These are phyloP conservation scores for Callospermophilus lateralis DNA, from an alignment of 2,113 vertebrate genomes.

Conservation along the genomic window DNA sequence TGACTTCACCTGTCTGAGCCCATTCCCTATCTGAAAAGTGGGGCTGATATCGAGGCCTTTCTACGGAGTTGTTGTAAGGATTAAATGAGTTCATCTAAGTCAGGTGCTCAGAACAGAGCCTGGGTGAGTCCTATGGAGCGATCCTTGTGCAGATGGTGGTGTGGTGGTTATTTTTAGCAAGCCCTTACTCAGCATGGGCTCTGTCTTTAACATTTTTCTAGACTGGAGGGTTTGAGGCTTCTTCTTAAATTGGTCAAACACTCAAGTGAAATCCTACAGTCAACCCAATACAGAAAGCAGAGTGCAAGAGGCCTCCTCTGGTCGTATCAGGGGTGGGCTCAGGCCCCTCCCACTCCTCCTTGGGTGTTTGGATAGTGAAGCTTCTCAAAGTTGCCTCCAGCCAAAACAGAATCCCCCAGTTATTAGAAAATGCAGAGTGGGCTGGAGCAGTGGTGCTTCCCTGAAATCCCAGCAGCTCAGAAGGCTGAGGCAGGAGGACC, in stretches of 20 bases:
- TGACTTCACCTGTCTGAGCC: neutral
- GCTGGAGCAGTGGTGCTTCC: fast-evolving
- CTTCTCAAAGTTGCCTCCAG: neutral
- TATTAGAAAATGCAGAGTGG: neutral
- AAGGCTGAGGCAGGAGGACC: neutral
- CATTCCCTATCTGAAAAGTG: neutral
- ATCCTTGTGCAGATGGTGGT: neutral
- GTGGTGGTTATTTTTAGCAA: neutral
- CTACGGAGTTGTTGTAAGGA: neutral
- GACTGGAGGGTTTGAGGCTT: neutral
- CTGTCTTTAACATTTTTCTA: neutral
- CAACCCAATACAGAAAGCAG: neutral
- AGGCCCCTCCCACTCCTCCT: neutral
- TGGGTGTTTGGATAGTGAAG: too few relatives aligned
- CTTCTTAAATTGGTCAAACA: neutral
- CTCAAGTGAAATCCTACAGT: neutral
- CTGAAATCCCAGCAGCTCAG: neutral
- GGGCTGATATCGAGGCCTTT: neutral
- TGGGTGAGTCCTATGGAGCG: neutral
- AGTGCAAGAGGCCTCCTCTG: neutral
- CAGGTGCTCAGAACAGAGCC: neutral
- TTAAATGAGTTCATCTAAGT: neutral
- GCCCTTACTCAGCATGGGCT: neutral
- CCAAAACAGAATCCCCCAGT: neutral
- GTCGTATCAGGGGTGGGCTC: too few relatives aligned